Conservation (phyloP, 2,797 vertebrate genomes). For the Xyrichtys novacula region DNA sequence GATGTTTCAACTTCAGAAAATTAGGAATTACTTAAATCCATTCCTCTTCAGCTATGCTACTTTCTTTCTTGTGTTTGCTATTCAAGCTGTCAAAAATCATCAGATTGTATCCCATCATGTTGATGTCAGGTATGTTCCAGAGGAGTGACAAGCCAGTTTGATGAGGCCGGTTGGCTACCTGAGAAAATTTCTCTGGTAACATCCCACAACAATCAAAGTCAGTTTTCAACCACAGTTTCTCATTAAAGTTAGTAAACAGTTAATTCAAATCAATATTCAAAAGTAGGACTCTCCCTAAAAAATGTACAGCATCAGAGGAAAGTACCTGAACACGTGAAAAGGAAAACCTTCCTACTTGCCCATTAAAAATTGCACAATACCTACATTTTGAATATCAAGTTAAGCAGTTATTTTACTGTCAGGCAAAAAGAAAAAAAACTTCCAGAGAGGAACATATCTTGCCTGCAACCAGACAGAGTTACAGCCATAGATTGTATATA, state of each 20-base stretch:
- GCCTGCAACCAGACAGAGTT: conserved; percentile 2
- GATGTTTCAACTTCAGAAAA: not conserved
- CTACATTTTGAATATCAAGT: conserved; percentile 2
- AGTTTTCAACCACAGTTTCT: not conserved
- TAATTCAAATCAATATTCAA: not conserved
- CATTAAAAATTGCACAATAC: conserved; percentile 17
- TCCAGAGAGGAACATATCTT: conserved; percentile 46
- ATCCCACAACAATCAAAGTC: not conserved
- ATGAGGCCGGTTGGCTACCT: no score
- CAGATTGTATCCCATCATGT: no score
- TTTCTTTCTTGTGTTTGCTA: not conserved
- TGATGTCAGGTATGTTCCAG: not conserved
- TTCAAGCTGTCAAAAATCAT: not conserved
- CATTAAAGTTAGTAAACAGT: not conserved
- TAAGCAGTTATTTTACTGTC: conserved; percentile 23
- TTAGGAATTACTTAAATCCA: conserved; percentile 5
- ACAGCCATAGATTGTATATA: no score
- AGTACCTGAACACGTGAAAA: conserved; percentile 1
- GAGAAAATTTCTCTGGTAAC: no score
- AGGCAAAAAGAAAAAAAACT: conserved; percentile 65
- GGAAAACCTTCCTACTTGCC: not conserved
- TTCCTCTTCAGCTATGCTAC: not conserved
- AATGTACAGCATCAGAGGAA: conserved; percentile 12
- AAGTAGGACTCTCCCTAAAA: not conserved
- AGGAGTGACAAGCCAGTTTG: not conserved